These are phyloP conservation scores for Acanthopagrus latus DNA, from an alignment of 2,797 vertebrate genomes.

Conservation along the genomic window DNA sequence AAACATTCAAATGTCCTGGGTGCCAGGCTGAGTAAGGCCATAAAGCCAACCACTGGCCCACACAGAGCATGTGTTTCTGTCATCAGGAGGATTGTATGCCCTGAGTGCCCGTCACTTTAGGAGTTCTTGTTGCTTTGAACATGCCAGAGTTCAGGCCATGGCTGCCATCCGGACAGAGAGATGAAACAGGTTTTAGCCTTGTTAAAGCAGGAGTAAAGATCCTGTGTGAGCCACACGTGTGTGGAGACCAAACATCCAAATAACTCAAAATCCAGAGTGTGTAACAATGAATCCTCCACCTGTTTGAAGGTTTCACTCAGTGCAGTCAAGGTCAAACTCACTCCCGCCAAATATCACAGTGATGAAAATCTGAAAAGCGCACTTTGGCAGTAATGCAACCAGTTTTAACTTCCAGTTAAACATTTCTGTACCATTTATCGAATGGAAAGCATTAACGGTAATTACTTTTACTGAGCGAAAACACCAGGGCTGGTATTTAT, in stretches of 20 bases:
- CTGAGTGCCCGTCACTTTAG: constrained; percentile 60
- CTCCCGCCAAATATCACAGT: constrained; percentile 11
- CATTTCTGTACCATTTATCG: not conserved
- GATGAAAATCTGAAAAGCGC: constrained; percentile 18
- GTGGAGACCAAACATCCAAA: constrained; percentile 62
- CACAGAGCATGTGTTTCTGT: constrained; percentile 83
- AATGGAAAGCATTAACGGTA: constrained; percentile 21
- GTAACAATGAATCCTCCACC: constrained; percentile 58
- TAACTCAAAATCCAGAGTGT: constrained; percentile 44
- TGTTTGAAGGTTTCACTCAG: constrained; percentile 68
- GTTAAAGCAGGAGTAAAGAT: constrained; percentile 58
- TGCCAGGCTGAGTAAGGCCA: constrained; percentile 66
- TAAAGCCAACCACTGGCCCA: constrained; percentile 54
- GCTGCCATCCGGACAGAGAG: constrained; percentile 44
- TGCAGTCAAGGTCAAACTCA: constrained; percentile 34
- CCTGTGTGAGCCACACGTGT: constrained; percentile 51
- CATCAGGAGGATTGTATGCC: constrained; percentile 78
- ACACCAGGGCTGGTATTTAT: constrained; percentile 19
- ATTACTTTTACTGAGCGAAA: constrained; percentile 19
- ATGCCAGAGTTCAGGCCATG: constrained; percentile 30
- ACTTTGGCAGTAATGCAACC: not conserved
- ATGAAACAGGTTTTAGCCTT: constrained; percentile 67
- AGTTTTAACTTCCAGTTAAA: not conserved
- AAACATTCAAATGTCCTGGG: constrained; percentile 45
- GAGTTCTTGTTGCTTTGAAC: constrained; percentile 74